Percentiles rank a stretch among this genome's conserved stretches.
Conservation (phyloP, 2,113 vertebrate genomes). For the Phrynocephalus versicolor region DNA sequence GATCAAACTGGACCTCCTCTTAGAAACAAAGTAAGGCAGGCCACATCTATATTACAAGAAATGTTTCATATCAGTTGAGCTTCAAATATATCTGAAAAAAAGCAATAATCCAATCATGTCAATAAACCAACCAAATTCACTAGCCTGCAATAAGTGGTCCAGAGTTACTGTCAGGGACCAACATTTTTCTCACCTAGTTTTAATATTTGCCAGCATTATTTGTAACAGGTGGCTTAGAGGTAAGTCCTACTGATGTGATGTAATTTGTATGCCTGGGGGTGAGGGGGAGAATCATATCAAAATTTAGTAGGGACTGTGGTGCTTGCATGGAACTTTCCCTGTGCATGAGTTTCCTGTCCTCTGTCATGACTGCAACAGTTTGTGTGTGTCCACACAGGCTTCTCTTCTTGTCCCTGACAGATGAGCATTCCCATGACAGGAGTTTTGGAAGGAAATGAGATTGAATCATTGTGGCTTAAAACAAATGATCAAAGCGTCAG, state of each 20-base stretch:
- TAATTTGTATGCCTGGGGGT: too few species aligned
- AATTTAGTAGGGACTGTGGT: neutral
- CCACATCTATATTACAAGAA: too few species aligned
- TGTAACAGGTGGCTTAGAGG: too few species aligned
- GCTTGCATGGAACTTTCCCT: neutral
- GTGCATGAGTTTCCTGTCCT: neutral
- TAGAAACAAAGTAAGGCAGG: too few species aligned
- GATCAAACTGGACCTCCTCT: too few species aligned
- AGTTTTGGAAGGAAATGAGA: neutral
- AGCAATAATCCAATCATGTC: neutral
- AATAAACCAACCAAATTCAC: neutral
- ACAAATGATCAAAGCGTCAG: conserved; percentile 1
- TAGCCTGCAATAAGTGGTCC: neutral
- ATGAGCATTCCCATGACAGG: neutral
- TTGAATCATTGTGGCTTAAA: neutral
- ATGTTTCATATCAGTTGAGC: too few species aligned
- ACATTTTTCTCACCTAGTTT: too few species aligned
- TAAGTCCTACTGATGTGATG: neutral
- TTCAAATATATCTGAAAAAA: too few species aligned
- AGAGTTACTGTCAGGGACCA: too few species aligned
- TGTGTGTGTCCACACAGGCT: neutral
- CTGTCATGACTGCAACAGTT: neutral
- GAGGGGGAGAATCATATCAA: too few species aligned
- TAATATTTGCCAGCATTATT: too few species aligned
- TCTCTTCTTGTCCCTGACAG: neutral